Base-by-base conservation (phyloP, 2,888 invertebrate species). In the Asteroscopus sphinx region DNA sequence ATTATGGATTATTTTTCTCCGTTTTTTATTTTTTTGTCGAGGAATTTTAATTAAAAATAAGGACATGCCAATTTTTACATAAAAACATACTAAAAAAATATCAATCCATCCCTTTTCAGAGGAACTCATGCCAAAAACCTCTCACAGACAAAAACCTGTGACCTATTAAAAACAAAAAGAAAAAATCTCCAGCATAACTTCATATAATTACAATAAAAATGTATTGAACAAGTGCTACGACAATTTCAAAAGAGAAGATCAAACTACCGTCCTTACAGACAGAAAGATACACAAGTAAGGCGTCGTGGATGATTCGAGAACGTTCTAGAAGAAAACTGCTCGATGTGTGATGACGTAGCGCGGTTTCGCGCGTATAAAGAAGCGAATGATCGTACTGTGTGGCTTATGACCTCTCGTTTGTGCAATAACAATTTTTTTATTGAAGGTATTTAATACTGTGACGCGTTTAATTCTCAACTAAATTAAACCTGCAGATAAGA, bases 201-300 rank as follows among this genome's bases (percentile, higher is more conserved):
- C 73, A 73, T 62, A 75, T 70, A 66, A 63, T 30, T 36, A 67
- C 58, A 80, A 79, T 78, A 79, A 74, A 76, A 79, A 77, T 71
- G 76, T 64, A 67, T 62, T 62, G 69, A 80, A 79, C 72, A 82
- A 80, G 70, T 77, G 61, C 93, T 92, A 93, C 92, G 79, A 91
- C 91, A 91, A 88, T 58, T 70, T 84, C 82, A 89, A 67, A n/a
- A 89, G 82, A 90, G 83, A 87, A 87, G 82, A 72, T 79, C 86
- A 87, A 90, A 90, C 92, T 93, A 93, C 89, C 89, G 86, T 79
- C 86, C 77, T 73, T 80, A 85, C 80, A 90, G 91, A 92, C 82
- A 92, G 92, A 93, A 91, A 93, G 91, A 93, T 92, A 93, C 93
- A 93, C 93, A 93, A 93, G 93, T 93, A 93, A 93, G 92, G 91